A percentile compares a stretch with the other conserved stretches of the same genome.
Evolutionary conservation across 1,140 invertebrate species (phyloP).

Genomic region (Gryon sp.): DNA sequence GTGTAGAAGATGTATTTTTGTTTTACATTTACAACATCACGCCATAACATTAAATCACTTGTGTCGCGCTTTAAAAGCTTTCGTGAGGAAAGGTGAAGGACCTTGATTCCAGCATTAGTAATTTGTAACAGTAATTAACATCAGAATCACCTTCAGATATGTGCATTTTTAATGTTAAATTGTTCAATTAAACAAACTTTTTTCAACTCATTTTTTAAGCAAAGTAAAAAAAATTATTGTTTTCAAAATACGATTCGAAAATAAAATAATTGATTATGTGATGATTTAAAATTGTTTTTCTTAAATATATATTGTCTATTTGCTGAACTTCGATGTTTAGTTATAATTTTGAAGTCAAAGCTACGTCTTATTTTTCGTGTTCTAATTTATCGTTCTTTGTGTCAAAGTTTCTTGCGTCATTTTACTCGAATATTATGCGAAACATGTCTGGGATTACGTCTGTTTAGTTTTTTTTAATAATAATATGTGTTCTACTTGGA

Average conservation of each 20-base stretch:
- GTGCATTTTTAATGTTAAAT: no score
- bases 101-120: neutral
- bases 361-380: neutral
- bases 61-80: neutral
- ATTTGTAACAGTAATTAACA: neutral
- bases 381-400: slow-evolving; percentile 13
- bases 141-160: no score
- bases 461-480: slow-evolving; percentile 11
- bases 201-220: no score
- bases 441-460: slow-evolving; percentile 46
- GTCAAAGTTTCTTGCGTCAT: slow-evolving; percentile 22
- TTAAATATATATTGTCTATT: neutral
- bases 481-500: neutral
- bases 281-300: neutral
- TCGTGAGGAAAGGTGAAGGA: neutral
- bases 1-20: neutral
- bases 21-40: neutral
- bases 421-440: slow-evolving; percentile 43
- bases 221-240: neutral
- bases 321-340: neutral
- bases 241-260: neutral
- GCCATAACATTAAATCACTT: neutral
- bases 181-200: no score
- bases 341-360: slow-evolving; percentile 9
- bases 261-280: neutral